phyloP scores from a whole-genome alignment of 2,888 invertebrate species.

The Drosophila borealis region DNA sequence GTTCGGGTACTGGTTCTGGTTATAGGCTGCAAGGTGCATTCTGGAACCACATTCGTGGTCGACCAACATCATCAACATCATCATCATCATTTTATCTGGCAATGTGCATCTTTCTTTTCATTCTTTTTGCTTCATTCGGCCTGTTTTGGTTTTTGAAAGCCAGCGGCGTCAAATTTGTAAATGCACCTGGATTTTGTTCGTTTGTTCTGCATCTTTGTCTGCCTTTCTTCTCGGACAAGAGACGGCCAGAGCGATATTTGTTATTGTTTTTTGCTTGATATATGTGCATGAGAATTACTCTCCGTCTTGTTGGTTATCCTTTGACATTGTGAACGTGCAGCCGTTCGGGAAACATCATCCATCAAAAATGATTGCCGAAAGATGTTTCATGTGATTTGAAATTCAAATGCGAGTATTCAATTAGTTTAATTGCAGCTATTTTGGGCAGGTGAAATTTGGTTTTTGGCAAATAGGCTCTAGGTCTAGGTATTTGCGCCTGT shows the following conservation, averaged over 20 bases:
- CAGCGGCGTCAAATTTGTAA: conserved; percentile 80
- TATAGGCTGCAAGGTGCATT: conserved; percentile 82
- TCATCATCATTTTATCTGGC: conserved; percentile 71
- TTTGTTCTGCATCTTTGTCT: conserved; percentile 58
- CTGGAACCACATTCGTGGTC: conserved; percentile 73
- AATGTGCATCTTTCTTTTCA: conserved; percentile 71
- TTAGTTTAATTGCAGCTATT: conserved; percentile 75
- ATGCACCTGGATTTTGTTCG: conserved; percentile 77
- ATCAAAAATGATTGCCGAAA: conserved; percentile 80
- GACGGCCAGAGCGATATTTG: conserved; percentile 62
- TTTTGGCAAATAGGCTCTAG: conserved; percentile 12
- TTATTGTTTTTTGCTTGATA: conserved; percentile 45
- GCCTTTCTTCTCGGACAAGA: conserved; percentile 35
- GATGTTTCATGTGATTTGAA: conserved; percentile 76
- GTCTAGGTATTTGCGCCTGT: conserved; percentile 5
- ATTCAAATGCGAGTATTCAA: conserved; percentile 74
- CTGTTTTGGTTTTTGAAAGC: conserved; percentile 69
- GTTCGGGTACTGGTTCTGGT: conserved; percentile 24
- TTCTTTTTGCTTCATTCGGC: conserved; percentile 56
- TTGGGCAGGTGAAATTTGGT: conserved; percentile 58
- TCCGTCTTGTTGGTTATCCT: conserved; percentile 67
- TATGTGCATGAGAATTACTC: conserved; percentile 61
- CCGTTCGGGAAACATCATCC: conserved; percentile 73
- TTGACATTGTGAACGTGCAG: conserved; percentile 70
- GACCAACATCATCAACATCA: conserved; percentile 61